Evolutionary conservation across 2,888 invertebrate genomes (phyloP).

Genomic region (Drosophila macrothrix): DNA sequence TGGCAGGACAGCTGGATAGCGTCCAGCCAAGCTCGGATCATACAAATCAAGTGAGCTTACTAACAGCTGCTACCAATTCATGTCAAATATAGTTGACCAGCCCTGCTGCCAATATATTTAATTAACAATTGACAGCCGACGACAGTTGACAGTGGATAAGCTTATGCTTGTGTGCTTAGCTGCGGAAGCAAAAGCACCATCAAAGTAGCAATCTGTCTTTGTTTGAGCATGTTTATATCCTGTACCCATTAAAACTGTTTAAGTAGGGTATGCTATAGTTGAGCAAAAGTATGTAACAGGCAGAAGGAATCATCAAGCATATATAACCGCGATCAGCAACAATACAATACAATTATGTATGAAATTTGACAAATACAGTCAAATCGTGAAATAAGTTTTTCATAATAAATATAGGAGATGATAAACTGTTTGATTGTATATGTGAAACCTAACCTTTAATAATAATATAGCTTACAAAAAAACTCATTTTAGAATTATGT

Average conservation of each 20-base stretch:
- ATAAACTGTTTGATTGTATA: neutral
- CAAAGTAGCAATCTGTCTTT: neutral
- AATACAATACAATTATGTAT: neutral
- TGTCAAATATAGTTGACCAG: conserved; percentile 3
- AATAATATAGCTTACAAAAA: no score
- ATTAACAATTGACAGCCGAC: conserved; percentile 73
- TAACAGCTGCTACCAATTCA: conserved; percentile 38
- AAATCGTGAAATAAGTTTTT: neutral
- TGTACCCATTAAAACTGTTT: neutral
- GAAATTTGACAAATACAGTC: neutral
- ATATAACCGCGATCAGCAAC: neutral
- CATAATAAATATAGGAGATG: neutral
- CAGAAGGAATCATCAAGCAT: no score
- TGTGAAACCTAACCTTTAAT: neutral
- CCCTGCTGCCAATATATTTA: conserved; percentile 53
- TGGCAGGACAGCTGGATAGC: neutral
- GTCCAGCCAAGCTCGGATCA: conserved; percentile 13
- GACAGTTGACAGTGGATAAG: conserved; percentile 60
- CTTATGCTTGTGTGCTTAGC: neutral
- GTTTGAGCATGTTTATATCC: neutral
- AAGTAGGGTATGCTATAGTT: neutral
- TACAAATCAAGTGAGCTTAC: conserved; percentile 70
- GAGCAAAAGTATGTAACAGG: no score
- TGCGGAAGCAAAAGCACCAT: neutral
- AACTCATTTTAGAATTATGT: neutral